phyloP scores from a whole-genome alignment of 2,797 vertebrate genomes.

The Mormyrus proboscirostris region DNA sequence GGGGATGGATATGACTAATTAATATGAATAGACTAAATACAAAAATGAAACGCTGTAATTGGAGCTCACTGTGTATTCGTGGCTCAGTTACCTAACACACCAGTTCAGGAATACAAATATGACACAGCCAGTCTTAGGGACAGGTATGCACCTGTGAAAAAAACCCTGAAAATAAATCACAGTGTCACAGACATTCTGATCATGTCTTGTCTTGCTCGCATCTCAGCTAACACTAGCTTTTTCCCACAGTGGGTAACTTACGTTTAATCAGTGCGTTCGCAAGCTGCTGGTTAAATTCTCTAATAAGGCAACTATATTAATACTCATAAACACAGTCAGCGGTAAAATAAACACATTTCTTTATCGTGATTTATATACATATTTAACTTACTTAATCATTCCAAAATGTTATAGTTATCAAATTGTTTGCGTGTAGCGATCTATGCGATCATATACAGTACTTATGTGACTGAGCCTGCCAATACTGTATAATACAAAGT shows the following conservation, averaged over 20 bases:
- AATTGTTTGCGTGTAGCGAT: background rate
- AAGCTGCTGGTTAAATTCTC: background rate
- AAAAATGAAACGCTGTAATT: background rate
- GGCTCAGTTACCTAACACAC: background rate
- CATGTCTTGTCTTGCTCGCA: constrained; percentile 19
- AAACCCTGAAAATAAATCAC: background rate
- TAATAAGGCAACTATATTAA: background rate
- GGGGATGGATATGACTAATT: too few relatives aligned
- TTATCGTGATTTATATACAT: background rate
- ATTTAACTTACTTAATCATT: background rate
- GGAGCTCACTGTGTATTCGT: background rate
- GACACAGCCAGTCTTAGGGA: background rate
- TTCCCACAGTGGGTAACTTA: background rate
- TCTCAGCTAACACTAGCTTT: background rate
- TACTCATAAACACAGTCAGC: background rate
- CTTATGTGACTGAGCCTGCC: background rate
- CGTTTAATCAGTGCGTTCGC: background rate
- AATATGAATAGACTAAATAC: background rate
- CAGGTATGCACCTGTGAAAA: background rate
- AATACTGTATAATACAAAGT: background rate
- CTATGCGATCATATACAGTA: background rate
- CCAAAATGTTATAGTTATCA: background rate
- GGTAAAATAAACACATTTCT: background rate
- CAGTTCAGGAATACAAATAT: background rate
- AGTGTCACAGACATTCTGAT: background rate